Evolutionary conservation across 2,888 invertebrate genomes (phyloP).

Genomic region (Nowickia ferox): DNA sequence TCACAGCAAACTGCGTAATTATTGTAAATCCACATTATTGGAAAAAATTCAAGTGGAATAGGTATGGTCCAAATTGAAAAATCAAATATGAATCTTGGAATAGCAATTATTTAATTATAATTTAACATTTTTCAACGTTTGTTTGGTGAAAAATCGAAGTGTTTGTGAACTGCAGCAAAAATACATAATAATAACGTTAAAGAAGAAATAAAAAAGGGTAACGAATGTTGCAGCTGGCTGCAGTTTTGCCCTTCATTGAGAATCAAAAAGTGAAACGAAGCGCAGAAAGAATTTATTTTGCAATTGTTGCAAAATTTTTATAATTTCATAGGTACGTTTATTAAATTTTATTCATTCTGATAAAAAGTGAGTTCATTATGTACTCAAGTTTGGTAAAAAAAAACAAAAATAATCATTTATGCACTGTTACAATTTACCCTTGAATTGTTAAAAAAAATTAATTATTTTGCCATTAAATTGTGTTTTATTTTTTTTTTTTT

Average conservation of each 20-base stretch:
- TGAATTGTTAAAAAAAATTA: slow-evolving; percentile 22
- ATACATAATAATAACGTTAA: slow-evolving; percentile 18
- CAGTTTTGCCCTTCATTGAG: slow-evolving; percentile 64
- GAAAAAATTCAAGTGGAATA: slow-evolving; percentile 31
- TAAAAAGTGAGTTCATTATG: not conserved
- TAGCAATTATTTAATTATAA: not conserved
- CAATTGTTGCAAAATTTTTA: slow-evolving; percentile 46
- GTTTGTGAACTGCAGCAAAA: slow-evolving; percentile 44
- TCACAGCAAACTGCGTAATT: slow-evolving; percentile 67
- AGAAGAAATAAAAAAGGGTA: slow-evolving; percentile 37
- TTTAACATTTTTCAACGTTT: slow-evolving; percentile 23
- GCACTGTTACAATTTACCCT: slow-evolving; percentile 5
- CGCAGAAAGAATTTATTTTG: slow-evolving; percentile 19
- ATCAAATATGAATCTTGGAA: not conserved
- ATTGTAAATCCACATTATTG: slow-evolving; percentile 38
- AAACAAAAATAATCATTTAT: not conserved
- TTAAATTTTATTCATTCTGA: not conserved
- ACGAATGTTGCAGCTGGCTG: slow-evolving; percentile 60
- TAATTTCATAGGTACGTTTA: not conserved
- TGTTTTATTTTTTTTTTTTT: not conserved
- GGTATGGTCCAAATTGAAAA: not conserved
- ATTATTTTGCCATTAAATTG: not conserved
- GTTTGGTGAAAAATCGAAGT: slow-evolving; percentile 71
- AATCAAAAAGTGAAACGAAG: slow-evolving; percentile 12
- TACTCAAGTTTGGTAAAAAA: slow-evolving; percentile 13